Conservation (phyloP, 1,140 invertebrate genomes). For the Dendrolimus kikuchii region DNA sequence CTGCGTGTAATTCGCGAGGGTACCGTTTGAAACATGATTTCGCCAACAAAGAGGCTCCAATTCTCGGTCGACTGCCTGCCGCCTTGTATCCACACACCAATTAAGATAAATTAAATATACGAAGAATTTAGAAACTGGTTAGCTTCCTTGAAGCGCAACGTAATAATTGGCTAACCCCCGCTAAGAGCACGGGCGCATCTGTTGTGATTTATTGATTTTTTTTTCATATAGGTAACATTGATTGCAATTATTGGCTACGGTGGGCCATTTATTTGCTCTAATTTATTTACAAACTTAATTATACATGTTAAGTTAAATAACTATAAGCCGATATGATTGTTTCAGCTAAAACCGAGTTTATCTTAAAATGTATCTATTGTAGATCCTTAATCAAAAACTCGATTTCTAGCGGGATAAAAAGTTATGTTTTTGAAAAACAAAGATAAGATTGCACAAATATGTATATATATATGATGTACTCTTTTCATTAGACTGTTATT, state of each 20-base stretch:
- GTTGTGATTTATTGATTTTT: slow-evolving; percentile 56
- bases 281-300: not conserved
- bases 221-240: slow-evolving; percentile 15
- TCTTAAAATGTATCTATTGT: too few relatives aligned
- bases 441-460: too few relatives aligned
- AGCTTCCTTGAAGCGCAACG: slow-evolving; percentile 69
- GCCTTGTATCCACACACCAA: slow-evolving; percentile 57
- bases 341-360: too few relatives aligned
- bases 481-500: too few relatives aligned
- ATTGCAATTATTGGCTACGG: not conserved
- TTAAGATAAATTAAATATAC: slow-evolving; percentile 70
- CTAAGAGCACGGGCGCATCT: slow-evolving; percentile 54
- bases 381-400: too few relatives aligned
- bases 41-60: slow-evolving; percentile 53
- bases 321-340: too few relatives aligned
- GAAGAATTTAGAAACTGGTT: slow-evolving; percentile 71
- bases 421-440: too few relatives aligned
- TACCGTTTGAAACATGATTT: slow-evolving; percentile 49
- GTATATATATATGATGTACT: too few relatives aligned
- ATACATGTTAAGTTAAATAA: not conserved
- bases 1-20: slow-evolving; percentile 29
- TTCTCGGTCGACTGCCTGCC: slow-evolving; percentile 55
- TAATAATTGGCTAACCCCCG: slow-evolving; percentile 63
- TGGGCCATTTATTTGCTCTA: not conserved
- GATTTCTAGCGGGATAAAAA: too few relatives aligned